A percentile compares a stretch with the other conserved stretches of the same genome.
Conservation (phyloP, 1,140 invertebrate genomes). For the Semibalanus balanoides region DNA sequence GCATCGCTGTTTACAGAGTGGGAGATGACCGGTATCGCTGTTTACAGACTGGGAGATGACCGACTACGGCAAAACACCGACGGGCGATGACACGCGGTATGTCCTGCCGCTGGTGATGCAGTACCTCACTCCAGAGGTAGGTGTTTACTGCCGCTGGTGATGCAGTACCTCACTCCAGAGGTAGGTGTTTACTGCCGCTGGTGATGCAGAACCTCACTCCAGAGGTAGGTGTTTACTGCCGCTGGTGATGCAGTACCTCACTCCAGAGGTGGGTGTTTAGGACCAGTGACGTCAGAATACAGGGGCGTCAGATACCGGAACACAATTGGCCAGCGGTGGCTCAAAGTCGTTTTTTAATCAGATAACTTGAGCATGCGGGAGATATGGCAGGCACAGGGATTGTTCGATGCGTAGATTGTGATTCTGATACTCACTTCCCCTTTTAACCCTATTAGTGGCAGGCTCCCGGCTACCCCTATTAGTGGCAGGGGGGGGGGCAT, state of each 20-base stretch:
- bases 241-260: conserved; percentile 90
- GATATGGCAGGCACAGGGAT: too few species aligned
- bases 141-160: conserved; percentile 70
- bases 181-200: conserved; percentile 55
- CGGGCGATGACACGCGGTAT: conserved; percentile 66
- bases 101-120: conserved; percentile 93
- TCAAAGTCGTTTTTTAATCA: too few species aligned
- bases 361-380: too few species aligned
- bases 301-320: too few species aligned
- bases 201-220: conserved; percentile 93
- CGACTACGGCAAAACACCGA: conserved; percentile 48
- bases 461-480: too few species aligned
- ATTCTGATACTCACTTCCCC: too few species aligned
- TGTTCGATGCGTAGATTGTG: too few species aligned
- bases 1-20: too few species aligned
- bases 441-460: too few species aligned
- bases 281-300: too few species aligned
- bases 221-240: conserved; percentile 48
- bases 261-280: conserved; percentile 46
- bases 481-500: too few species aligned
- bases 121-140: conserved; percentile 67
- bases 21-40: conserved; percentile 88
- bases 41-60: conserved; percentile 82
- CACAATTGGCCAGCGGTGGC: too few species aligned
- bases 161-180: conserved; percentile 86